These are phyloP conservation scores for Adelosebastes latens DNA, from an alignment of 2,797 vertebrate species.

Conservation along the genomic window DNA sequence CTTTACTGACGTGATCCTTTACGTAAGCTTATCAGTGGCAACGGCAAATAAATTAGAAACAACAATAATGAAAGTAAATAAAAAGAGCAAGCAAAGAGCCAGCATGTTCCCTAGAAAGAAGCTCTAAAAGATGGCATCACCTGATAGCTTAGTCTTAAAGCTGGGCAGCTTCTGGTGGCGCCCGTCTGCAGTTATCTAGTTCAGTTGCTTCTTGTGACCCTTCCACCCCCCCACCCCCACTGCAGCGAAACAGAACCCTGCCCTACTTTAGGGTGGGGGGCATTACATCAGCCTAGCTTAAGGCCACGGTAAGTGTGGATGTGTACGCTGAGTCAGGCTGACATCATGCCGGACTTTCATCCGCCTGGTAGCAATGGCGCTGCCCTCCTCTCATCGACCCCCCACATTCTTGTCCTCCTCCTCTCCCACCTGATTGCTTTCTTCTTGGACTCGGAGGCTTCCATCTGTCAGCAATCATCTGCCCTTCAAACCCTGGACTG, in stretches of 20 bases:
- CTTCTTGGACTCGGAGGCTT: constrained; percentile 76
- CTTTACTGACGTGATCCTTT: neutral
- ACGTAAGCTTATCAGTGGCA: neutral
- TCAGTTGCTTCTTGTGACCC: constrained; percentile 60
- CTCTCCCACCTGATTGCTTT: constrained; percentile 80
- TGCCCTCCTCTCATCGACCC: constrained; percentile 50
- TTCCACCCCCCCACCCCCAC: constrained; percentile 14
- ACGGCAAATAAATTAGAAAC: neutral
- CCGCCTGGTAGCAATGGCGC: constrained; percentile 75
- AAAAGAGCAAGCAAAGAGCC: neutral
- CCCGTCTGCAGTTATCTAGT: constrained; percentile 57
- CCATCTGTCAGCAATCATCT: constrained; percentile 87
- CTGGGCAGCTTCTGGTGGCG: constrained; percentile 44
- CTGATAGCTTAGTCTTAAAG: constrained; percentile 26
- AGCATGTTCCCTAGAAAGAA: neutral
- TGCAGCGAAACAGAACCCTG: constrained; percentile 29
- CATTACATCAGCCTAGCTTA: constrained; percentile 80
- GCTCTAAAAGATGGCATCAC: constrained; percentile 6
- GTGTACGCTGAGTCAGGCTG: constrained; percentile 80
- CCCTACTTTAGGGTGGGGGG: constrained; percentile 28
- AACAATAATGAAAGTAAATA: neutral
- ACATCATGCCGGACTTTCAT: constrained; percentile 82
- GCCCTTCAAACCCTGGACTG: constrained; percentile 79
- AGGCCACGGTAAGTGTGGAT: constrained; percentile 61
- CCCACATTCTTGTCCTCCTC: constrained; percentile 58